phyloP scores from a whole-genome alignment of 37 sponge, comb jelly and placozoan species.

The Ianthella basta region DNA sequence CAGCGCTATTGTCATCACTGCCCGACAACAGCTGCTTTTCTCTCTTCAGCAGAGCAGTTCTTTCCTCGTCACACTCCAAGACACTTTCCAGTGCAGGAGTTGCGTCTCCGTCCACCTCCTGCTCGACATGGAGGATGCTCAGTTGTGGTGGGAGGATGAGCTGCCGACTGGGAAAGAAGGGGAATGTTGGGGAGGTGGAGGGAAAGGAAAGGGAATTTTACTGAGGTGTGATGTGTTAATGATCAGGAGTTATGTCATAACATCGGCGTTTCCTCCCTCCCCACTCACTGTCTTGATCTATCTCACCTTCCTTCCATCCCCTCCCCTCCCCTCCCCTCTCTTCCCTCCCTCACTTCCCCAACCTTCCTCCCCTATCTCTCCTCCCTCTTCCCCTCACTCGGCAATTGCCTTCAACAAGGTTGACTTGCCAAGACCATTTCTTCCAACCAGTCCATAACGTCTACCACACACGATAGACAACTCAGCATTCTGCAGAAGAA shows the following conservation, averaged over 20 bases:
- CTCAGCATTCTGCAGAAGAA: constrained; percentile 58
- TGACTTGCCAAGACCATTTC: constrained; percentile 89
- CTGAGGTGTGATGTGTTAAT: too few relatives aligned
- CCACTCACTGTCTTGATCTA: too few relatives aligned
- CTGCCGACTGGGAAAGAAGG: constrained; percentile 47
- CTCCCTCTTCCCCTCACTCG: background rate
- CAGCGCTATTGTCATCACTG: constrained; percentile 16
- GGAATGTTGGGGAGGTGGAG: background rate
- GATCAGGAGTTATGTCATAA: background rate
- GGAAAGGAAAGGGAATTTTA: background rate
- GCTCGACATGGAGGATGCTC: constrained; percentile 86
- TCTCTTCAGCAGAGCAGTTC: constrained; percentile 47
- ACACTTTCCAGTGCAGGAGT: constrained; percentile 82
- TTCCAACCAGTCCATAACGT: constrained; percentile 91
- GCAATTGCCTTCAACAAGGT: constrained; percentile 80
- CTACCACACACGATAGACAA: constrained; percentile 45
- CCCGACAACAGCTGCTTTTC: constrained; percentile 58
- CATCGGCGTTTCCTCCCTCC: background rate
- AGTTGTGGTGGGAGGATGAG: constrained; percentile 68
- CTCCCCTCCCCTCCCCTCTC: too few relatives aligned
- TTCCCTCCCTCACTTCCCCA: too few relatives aligned
- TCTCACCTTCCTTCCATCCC: too few relatives aligned
- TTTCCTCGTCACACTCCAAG: constrained; percentile 81
- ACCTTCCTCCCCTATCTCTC: too few relatives aligned
- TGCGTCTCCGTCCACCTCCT: constrained; percentile 81